Evolutionary conservation across 2,797 vertebrate genomes (phyloP), one percentile per base, ranked within the genome.

Genomic region (Euthynnus affinis): DNA sequence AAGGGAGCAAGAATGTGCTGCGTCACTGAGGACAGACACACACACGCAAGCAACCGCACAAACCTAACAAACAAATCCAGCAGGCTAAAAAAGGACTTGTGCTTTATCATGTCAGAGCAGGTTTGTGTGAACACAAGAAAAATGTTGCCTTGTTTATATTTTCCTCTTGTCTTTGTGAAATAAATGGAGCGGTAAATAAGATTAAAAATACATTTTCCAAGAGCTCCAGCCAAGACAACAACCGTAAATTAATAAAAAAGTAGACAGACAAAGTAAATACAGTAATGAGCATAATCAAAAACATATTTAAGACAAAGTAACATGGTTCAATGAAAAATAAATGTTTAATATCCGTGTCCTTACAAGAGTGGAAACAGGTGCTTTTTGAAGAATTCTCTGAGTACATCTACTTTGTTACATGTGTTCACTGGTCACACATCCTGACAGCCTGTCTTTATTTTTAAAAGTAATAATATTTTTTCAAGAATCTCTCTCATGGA

Each of bases 1-100:
- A 74, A 85, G 51, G 34, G 13, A 53, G 58, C 44, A 64, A 57
- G 48, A 75, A 86, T 27, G n/a, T 68, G 83, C 75, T 40, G 68
- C 22, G 29, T 89, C 76, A 87, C 64, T 1, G 42, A 64, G 65
- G 27, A 73, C 58, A 60, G 9, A 58, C 63, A 74, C 42, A 71
- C 14, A 23, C 27, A 71, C 9, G 25, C 9, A 44, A 48, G 23
- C 23, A 48, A 12, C 15, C 25, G 37, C 34, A 32, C 34, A 29
- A 64, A 37, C 40, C 49, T 20, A 9, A 34, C 51, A 56, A 29
- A 40, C 40, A 59, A 67, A 86, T 71, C 55, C 55, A 42, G 4
- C 6, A 15, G 18, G 56, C 71, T 78, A 53, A 75, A 83, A 57
- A 46, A 34, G 60, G 58, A 82, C 44, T 17, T 56, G 42, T 74